phyloP scores from a whole-genome alignment of 2,113 vertebrate genomes.

The Erpornis zantholeuca region DNA sequence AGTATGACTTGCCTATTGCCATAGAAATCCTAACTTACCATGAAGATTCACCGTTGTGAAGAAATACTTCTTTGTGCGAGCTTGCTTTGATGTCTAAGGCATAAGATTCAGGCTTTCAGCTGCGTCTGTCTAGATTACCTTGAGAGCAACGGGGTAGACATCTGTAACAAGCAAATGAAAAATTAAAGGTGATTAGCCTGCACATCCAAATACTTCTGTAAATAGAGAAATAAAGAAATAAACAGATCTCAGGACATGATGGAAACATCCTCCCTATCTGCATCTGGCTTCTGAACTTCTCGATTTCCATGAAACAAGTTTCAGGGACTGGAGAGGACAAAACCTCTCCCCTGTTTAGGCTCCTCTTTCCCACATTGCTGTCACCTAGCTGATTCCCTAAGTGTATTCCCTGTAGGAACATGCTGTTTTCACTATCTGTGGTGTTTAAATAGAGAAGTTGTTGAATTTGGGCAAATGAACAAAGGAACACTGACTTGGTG shows the following conservation, averaged over 20 bases:
- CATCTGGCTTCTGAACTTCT: neutral
- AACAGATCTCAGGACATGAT: constrained; percentile 33
- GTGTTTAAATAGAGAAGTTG: neutral
- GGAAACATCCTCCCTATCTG: neutral
- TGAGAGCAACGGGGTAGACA: constrained; percentile 82
- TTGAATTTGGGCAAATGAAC: neutral
- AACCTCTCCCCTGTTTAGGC: neutral
- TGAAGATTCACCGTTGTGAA: constrained; percentile 99
- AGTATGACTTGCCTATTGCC: constrained; percentile 97
- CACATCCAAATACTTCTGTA: constrained; percentile 63
- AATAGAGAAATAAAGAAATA: constrained; percentile 61
- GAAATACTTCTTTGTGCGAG: constrained; percentile 94
- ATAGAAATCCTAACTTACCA: constrained; percentile 99
- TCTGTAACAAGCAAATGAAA: constrained; percentile 88
- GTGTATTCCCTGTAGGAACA: neutral
- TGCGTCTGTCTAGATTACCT: constrained; percentile 86
- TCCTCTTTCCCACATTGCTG: neutral
- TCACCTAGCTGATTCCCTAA: neutral
- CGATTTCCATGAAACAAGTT: neutral
- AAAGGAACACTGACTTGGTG: neutral
- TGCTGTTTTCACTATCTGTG: neutral
- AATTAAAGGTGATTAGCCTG: constrained; percentile 83
- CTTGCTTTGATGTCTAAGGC: constrained; percentile 95
- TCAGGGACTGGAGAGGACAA: neutral
- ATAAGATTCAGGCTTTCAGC: constrained; percentile 90